phyloP scores from a whole-genome alignment of 2,888 invertebrate genomes.

The Cantharis flavilabris region DNA sequence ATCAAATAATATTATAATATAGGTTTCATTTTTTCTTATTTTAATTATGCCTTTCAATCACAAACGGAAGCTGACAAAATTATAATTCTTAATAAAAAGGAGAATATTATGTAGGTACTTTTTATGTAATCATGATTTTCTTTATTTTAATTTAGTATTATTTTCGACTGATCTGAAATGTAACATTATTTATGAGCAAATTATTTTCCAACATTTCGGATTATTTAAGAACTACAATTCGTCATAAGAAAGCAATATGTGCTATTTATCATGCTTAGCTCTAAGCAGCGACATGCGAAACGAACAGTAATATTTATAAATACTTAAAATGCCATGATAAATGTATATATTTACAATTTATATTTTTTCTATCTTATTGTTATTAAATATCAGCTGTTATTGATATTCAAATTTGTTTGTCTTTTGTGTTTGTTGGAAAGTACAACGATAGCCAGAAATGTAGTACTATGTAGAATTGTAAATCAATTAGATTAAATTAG shows the following conservation, averaged over 20 bases:
- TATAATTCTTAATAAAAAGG: too few relatives aligned
- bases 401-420: not conserved
- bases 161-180: not conserved
- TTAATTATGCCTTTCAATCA: not conserved
- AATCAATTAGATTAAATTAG: too few relatives aligned
- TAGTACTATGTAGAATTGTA: too few relatives aligned
- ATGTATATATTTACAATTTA: not conserved
- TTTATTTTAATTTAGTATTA: not conserved
- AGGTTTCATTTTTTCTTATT: not conserved
- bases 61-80: not conserved
- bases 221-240: not conserved
- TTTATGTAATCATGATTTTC: too few relatives aligned
- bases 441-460: too few relatives aligned
- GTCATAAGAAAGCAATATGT: not conserved
- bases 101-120: too few relatives aligned
- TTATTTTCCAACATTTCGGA: not conserved
- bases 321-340: not conserved
- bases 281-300: not conserved
- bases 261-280: constrained; percentile 1
- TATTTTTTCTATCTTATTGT: not conserved
- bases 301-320: constrained; percentile 6
- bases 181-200: not conserved
- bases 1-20: not conserved
- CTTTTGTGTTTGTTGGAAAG: not conserved
- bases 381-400: not conserved